Conservation (phyloP, 2,888 invertebrate genomes). For the Suillia variegata region DNA sequence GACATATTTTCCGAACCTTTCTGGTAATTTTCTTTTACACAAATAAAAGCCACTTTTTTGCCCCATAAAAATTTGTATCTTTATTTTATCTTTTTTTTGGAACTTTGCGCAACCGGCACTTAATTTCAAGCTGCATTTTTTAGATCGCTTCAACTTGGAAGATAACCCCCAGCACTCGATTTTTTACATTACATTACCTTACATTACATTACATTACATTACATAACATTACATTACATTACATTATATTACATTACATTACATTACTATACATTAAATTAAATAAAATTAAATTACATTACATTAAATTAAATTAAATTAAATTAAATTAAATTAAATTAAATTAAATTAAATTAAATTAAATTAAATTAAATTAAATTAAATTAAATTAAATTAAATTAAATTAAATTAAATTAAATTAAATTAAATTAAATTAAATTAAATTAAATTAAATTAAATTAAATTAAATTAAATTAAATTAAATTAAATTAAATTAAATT, state of each 20-base stretch:
- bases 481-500: slow-evolving; percentile 2
- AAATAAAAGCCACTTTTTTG: too few relatives aligned
- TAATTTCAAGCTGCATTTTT: too few relatives aligned
- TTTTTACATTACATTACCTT: slow-evolving; percentile 3
- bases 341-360: slow-evolving; percentile 1
- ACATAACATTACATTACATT: slow-evolving; percentile 13
- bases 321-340: slow-evolving; percentile 6
- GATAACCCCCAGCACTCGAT: too few relatives aligned
- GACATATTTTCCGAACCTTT: too few relatives aligned
- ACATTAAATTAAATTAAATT: slow-evolving; percentile 8
- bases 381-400: slow-evolving; percentile 5
- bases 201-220: slow-evolving; percentile 10
- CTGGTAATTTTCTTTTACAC: too few relatives aligned
- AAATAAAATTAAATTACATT: slow-evolving; percentile 4
- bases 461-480: slow-evolving; percentile 6
- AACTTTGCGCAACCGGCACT: too few relatives aligned
- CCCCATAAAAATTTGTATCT: too few relatives aligned
- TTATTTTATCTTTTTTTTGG: too few relatives aligned
- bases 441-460: slow-evolving; percentile 2
- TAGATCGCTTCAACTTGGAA: too few relatives aligned
- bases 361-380: slow-evolving; percentile 6
- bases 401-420: slow-evolving; percentile 6
- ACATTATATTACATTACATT: slow-evolving; percentile 11
- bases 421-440: slow-evolving; percentile 7
- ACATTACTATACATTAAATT: slow-evolving; percentile 10